Evolutionary conservation across 2,797 vertebrate genomes (phyloP).

Genomic region (Melanotaenia pygmaea): DNA sequence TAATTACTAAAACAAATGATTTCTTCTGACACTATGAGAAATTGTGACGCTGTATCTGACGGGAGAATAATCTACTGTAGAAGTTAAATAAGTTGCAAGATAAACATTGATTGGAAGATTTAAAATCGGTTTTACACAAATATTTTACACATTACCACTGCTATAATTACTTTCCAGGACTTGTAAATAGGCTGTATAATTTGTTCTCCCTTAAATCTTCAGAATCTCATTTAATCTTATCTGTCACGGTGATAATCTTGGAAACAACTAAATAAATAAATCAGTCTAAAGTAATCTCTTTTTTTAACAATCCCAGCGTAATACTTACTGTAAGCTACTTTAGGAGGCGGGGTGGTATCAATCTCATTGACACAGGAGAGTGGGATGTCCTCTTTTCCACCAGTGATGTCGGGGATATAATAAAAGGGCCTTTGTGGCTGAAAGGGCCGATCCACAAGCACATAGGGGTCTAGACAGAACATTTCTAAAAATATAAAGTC

Average conservation of each 20-base stretch:
- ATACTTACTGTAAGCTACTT: conserved; percentile 93
- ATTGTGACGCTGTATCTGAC: too few species aligned
- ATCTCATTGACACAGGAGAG: conserved; percentile 98
- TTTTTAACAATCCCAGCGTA: not conserved
- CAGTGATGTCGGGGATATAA: conserved; percentile 93
- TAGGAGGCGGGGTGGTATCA: conserved; percentile 89
- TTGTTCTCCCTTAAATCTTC: not conserved
- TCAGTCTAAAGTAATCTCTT: not conserved
- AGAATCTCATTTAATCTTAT: conserved; percentile 6
- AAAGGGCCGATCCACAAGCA: conserved; percentile 95
- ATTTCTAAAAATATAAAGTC: conserved; percentile 97
- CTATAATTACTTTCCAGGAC: not conserved
- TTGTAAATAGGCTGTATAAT: not conserved
- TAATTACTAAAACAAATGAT: not conserved
- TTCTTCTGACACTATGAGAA: not conserved
- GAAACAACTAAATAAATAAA: not conserved
- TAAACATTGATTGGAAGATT: not conserved
- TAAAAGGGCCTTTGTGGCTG: conserved; percentile 94
- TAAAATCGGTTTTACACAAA: not conserved
- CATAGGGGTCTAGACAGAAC: conserved; percentile 98
- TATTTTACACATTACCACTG: not conserved
- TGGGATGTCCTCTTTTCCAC: conserved; percentile 92
- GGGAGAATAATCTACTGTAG: not conserved
- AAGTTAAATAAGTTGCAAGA: not conserved
- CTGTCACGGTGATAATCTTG: not conserved